Evolutionary conservation across 1,140 invertebrate species (phyloP).

Genomic region (Drosophila grimshawi): DNA sequence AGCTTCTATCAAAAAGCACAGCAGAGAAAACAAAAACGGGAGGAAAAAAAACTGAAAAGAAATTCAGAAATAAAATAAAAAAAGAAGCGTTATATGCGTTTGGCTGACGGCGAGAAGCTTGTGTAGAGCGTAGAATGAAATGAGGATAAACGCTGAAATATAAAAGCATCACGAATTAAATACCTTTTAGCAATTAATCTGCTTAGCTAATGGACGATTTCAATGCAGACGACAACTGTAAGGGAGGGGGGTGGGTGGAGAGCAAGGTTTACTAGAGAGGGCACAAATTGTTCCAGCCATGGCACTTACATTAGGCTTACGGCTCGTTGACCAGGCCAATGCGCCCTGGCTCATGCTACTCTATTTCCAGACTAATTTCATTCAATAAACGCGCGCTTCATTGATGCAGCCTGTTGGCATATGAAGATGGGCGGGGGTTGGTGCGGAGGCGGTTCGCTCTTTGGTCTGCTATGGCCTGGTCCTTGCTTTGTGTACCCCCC

Average conservation of each 20-base stretch:
- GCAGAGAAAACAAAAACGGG: conserved; percentile 16
- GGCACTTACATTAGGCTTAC: conserved; percentile 73
- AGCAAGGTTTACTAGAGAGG: not conserved
- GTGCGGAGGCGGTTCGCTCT: not conserved
- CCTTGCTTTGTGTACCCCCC: not conserved
- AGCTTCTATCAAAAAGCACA: conserved; percentile 69
- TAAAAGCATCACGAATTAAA: conserved; percentile 82
- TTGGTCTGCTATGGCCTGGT: not conserved
- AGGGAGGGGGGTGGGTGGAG: not conserved
- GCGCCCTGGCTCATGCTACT: conserved; percentile 55
- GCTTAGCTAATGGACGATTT: conserved; percentile 82
- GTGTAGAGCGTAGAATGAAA: conserved; percentile 27
- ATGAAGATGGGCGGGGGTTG: not conserved
- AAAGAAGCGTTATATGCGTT: conserved; percentile 49
- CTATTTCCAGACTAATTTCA: conserved; percentile 71
- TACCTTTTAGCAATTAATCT: conserved; percentile 83
- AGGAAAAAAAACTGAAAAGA: conserved; percentile 43
- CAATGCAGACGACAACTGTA: conserved; percentile 65
- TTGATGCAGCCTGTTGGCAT: conserved; percentile 34
- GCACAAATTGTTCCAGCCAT: conserved; percentile 18
- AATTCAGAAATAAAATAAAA: conserved; percentile 62
- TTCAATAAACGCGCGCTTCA: conserved; percentile 68
- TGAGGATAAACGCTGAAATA: conserved; percentile 55
- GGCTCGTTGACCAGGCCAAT: conserved; percentile 59
- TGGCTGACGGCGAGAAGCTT: conserved; percentile 36